Percentiles rank a stretch among this genome's conserved stretches.
Evolutionary conservation across 92 coral and sea anemone species (phyloP).

Genomic region (Umimayanthus kanabou): DNA sequence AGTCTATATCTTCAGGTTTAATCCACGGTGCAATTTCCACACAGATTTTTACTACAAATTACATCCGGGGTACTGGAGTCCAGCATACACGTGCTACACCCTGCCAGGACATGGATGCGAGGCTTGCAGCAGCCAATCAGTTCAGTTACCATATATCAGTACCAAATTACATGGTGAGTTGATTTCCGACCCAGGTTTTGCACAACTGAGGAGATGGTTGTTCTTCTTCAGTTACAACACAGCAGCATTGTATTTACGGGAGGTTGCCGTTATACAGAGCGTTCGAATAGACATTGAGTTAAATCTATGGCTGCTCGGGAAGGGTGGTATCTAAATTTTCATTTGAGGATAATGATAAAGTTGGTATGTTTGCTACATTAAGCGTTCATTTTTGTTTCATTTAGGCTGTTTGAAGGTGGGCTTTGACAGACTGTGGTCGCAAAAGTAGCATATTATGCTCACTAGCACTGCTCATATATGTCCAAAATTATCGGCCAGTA

Average conservation of each 20-base stretch:
- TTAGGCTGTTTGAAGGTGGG: no score
- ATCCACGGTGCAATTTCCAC: background rate
- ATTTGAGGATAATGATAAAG: no score
- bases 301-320: no score
- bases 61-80: conserved; percentile 75
- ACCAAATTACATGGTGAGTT: conserved; percentile 40
- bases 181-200: background rate
- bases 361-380: no score
- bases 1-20: background rate
- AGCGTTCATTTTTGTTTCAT: no score
- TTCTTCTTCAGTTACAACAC: background rate
- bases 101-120: conserved; percentile 57
- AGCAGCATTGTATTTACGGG: background rate
- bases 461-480: no score
- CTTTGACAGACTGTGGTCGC: no score
- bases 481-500: no score
- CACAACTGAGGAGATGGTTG: background rate
- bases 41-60: conserved; percentile 59
- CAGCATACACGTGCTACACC: conserved; percentile 79
- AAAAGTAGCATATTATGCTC: no score
- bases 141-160: conserved; percentile 16
- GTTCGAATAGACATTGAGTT: no score
- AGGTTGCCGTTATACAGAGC: no score
- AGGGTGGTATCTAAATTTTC: no score
- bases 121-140: conserved; percentile 33